phyloP scores from a whole-genome alignment of 1,140 invertebrate genomes.

The Tribolium castaneum region DNA sequence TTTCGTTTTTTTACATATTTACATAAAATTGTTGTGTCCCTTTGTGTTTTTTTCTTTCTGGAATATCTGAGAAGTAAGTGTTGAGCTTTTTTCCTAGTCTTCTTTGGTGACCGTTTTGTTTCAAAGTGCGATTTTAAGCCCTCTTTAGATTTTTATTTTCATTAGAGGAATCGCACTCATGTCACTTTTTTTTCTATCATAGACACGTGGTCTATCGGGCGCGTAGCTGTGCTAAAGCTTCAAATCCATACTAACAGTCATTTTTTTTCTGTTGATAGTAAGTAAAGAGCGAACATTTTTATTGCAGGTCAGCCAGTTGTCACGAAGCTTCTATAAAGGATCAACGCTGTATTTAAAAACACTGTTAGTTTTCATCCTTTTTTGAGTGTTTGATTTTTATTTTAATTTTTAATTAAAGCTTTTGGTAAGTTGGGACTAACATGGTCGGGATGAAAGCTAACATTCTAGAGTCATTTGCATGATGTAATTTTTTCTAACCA shows the following conservation, averaged over 20 bases:
- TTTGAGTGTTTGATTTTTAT: slow-evolving; percentile 32
- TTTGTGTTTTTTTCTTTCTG: slow-evolving; percentile 29
- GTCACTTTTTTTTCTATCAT: slow-evolving; percentile 12
- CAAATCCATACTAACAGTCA: slow-evolving; percentile 38
- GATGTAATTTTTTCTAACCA: slow-evolving; percentile 39
- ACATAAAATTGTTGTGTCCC: slow-evolving; percentile 35
- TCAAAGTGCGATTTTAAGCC: neutral
- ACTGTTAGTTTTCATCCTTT: slow-evolving; percentile 53
- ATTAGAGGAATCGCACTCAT: slow-evolving; percentile 26
- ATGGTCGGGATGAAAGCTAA: slow-evolving; percentile 45
- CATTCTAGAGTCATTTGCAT: slow-evolving; percentile 41
- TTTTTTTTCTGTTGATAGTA: slow-evolving; percentile 24
- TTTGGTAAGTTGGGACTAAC: slow-evolving; percentile 36
- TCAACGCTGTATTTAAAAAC: slow-evolving; percentile 35
- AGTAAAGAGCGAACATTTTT: slow-evolving; percentile 19
- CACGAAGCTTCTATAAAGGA: slow-evolving; percentile 45
- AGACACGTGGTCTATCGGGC: slow-evolving; percentile 1
- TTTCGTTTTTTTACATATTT: slow-evolving; percentile 19
- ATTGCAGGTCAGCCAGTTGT: slow-evolving; percentile 50
- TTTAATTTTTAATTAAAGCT: slow-evolving; percentile 20
- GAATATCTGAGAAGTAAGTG: slow-evolving; percentile 11
- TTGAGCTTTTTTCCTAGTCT: slow-evolving; percentile 18
- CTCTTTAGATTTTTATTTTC: slow-evolving; percentile 2
- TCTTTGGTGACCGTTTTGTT: slow-evolving; percentile 18
- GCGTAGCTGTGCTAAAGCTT: slow-evolving; percentile 37